These are phyloP conservation scores for Phrynocephalus vlangalii DNA, from an alignment of 2,797 vertebrate species.

Conservation along the genomic window DNA sequence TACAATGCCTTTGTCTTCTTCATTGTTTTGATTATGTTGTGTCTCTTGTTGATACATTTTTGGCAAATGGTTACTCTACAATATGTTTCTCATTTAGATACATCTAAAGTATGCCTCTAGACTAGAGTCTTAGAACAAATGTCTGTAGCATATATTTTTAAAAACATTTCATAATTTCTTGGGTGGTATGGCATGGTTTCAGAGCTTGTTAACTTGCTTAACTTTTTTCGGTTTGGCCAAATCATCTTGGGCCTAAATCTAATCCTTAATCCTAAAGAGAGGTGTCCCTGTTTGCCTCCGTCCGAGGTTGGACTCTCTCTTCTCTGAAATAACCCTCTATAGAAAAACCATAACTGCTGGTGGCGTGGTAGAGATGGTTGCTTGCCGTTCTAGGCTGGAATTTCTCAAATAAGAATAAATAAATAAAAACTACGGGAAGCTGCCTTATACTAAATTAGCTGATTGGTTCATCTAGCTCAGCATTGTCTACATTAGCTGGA, in stretches of 20 bases:
- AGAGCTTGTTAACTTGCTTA: slow-evolving; percentile 1
- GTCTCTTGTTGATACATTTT: too few species aligned
- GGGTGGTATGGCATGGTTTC: slow-evolving; percentile 31
- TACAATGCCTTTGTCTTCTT: too few species aligned
- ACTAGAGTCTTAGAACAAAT: background rate
- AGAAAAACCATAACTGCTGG: slow-evolving; percentile 16
- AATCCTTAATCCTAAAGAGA: background rate
- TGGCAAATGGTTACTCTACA: background rate
- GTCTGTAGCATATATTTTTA: background rate
- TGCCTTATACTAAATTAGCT: background rate
- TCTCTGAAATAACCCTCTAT: slow-evolving; percentile 16
- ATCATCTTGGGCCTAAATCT: background rate
- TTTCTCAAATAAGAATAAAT: background rate
- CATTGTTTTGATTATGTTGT: too few species aligned
- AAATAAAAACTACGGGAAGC: background rate
- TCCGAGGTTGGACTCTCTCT: slow-evolving; percentile 3
- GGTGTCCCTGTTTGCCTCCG: background rate
- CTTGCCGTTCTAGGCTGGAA: background rate
- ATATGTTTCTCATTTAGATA: slow-evolving; percentile 12
- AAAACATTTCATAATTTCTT: background rate
- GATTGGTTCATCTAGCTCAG: background rate
- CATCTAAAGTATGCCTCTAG: background rate
- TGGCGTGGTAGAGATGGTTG: background rate
- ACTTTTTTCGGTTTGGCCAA: slow-evolving; percentile 17
- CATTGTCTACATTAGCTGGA: too few species aligned